These are phyloP conservation scores for Barnardius zonarius DNA, from an alignment of 2,113 vertebrate genomes.

Conservation along the genomic window DNA sequence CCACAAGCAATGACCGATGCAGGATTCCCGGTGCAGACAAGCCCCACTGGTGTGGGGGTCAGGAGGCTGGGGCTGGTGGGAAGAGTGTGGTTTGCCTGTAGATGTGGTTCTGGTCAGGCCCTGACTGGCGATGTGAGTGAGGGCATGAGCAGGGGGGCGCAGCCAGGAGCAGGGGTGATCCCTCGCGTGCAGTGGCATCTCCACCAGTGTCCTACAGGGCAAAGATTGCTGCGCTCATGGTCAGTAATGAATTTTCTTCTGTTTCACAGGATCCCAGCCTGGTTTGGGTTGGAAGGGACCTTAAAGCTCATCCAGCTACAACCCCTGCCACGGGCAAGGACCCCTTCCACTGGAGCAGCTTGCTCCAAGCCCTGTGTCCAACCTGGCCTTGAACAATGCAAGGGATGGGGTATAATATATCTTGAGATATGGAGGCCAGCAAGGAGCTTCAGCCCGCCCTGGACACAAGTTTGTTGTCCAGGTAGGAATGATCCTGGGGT, in stretches of 20 bases:
- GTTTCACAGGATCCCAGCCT: neutral
- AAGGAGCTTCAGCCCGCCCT: neutral
- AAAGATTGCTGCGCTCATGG: neutral
- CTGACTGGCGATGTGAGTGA: neutral
- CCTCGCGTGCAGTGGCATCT: neutral
- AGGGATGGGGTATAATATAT: neutral
- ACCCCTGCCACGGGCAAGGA: too few species aligned
- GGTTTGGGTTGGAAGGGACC: neutral
- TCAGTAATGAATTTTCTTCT: neutral
- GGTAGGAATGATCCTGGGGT: neutral
- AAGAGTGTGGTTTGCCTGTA: neutral
- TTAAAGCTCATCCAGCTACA: neutral
- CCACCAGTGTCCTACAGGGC: fast-evolving
- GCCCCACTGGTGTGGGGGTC: neutral
- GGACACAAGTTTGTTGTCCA: neutral
- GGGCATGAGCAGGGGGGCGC: neutral
- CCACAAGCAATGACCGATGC: neutral
- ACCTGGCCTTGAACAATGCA: neutral
- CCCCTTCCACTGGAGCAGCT: too few species aligned
- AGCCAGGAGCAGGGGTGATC: neutral
- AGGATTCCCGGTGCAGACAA: neutral
- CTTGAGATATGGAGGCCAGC: neutral
- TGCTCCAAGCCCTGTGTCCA: neutral
- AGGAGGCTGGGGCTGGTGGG: neutral
- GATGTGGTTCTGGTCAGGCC: neutral